phyloP scores from a whole-genome alignment of 53 echinoderm and acorn worm genomes.

The Paelopatides confundens region DNA sequence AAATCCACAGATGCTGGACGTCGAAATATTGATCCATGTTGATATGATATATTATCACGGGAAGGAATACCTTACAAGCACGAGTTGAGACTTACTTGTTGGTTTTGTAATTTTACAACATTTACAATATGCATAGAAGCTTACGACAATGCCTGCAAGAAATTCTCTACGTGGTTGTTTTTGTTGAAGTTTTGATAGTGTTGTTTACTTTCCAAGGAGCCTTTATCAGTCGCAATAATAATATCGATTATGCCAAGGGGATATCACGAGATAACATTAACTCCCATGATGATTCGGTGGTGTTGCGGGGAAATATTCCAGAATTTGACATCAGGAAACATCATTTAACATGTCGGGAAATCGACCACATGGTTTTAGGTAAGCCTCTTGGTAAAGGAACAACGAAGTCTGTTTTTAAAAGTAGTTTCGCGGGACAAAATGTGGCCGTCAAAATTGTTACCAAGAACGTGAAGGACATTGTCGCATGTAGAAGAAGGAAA shows the following conservation, averaged over 20 bases:
- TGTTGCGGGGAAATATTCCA: neutral
- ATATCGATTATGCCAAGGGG: too few relatives aligned
- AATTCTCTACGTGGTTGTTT: conserved; percentile 7
- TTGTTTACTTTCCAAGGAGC: conserved; percentile 12
- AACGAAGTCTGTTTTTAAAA: conserved; percentile 68
- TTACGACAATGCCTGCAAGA: conserved; percentile 11
- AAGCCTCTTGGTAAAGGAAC: conserved; percentile 59
- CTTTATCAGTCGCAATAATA: neutral
- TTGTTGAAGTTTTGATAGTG: conserved; percentile 3
- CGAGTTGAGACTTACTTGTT: too few relatives aligned
- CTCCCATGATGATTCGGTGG: neutral
- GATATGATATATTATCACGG: too few relatives aligned
- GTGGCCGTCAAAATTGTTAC: conserved; percentile 92
- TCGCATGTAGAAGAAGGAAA: conserved; percentile 61
- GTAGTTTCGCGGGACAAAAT: conserved; percentile 57
- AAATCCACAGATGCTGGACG: too few relatives aligned
- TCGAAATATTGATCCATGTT: too few relatives aligned
- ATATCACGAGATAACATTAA: neutral
- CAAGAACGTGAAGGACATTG: conserved; percentile 71
- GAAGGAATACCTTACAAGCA: too few relatives aligned
- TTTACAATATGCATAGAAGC: neutral
- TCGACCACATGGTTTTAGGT: conserved; percentile 40
- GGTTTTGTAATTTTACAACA: neutral
- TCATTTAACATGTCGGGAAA: conserved; percentile 56
- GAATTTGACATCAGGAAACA: neutral